Evolutionary conservation across 2,113 vertebrate genomes (phyloP).

Genomic region (Emydocephalus ijimae): DNA sequence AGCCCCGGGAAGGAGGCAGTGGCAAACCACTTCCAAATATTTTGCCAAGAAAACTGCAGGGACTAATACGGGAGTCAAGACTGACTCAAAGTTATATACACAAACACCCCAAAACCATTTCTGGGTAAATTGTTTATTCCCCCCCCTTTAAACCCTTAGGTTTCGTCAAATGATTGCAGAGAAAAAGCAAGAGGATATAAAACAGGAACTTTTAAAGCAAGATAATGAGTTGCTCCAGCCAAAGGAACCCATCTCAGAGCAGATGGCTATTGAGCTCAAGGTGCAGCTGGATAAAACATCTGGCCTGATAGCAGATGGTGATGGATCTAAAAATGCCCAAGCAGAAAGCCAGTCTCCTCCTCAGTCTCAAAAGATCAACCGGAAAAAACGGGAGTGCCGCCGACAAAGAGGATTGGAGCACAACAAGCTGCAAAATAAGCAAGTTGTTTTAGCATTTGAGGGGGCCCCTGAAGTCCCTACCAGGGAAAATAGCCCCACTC

Average conservation of each 20-base stretch:
- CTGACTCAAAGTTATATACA: not conserved
- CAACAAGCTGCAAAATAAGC: slow-evolving; percentile 83
- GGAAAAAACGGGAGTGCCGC: slow-evolving; percentile 87
- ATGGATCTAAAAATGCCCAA: not conserved
- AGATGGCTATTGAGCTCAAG: not conserved
- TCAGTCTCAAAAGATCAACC: slow-evolving; percentile 52
- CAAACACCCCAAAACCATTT: not conserved
- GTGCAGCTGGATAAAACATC: not conserved
- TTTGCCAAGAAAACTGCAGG: not conserved
- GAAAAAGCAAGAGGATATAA: slow-evolving; percentile 15
- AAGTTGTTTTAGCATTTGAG: slow-evolving; percentile 64
- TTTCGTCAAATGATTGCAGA: slow-evolving; percentile 64
- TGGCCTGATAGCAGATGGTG: not conserved
- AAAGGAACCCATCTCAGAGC: not conserved
- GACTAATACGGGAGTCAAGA: not conserved
- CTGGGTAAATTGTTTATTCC: no score
- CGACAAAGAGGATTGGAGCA: slow-evolving; percentile 89
- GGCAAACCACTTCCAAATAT: not conserved
- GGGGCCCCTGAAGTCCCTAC: slow-evolving; percentile 24
- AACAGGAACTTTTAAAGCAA: slow-evolving; percentile 63
- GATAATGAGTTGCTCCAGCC: not conserved
- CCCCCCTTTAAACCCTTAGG: slow-evolving; percentile 33
- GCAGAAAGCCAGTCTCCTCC: not conserved
- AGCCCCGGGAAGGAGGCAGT: not conserved
- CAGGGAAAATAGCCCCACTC: not conserved